Evolutionary conservation across 2,888 invertebrate genomes (phyloP).

Genomic region (Aspidiotus destructor): DNA sequence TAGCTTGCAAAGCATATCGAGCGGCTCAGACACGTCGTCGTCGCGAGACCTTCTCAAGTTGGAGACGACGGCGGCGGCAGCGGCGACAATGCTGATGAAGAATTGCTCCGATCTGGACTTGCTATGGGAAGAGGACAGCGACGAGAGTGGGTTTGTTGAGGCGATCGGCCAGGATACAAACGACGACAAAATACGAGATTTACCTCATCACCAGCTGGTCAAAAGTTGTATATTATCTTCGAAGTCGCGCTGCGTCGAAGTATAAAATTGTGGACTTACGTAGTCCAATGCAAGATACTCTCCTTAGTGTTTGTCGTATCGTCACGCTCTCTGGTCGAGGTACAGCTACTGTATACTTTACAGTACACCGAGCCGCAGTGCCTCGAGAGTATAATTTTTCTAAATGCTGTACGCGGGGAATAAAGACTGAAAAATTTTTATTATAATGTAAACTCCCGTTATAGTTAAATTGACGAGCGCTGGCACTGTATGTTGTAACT

Average conservation of each 20-base stretch:
- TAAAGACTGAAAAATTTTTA: no score
- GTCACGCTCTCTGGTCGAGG: no score
- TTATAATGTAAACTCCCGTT: no score
- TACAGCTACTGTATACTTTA: no score
- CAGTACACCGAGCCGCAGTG: no score
- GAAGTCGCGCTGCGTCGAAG: constrained; percentile 36
- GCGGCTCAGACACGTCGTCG: constrained; percentile 37
- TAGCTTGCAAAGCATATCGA: constrained; percentile 38
- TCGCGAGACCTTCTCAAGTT: constrained; percentile 46
- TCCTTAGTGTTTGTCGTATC: no score
- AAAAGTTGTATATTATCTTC: constrained; percentile 37
- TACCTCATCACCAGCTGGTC: constrained; percentile 38
- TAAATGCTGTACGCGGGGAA: no score
- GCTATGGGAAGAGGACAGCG: constrained; percentile 57
- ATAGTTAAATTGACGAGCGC: no score
- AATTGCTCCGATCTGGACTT: constrained; percentile 38
- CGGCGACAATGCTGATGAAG: constrained; percentile 30
- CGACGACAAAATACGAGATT: constrained; percentile 38
- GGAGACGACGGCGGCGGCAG: constrained; percentile 5
- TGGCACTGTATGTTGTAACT: no score
- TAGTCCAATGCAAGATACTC: no score
- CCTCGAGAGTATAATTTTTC: no score
- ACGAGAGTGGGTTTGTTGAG: constrained; percentile 86
- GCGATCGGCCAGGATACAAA: constrained; percentile 40
- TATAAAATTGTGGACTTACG: constrained; percentile 25